Base-by-base conservation (phyloP, 1,140 invertebrate species). In the Achroia grisella region DNA sequence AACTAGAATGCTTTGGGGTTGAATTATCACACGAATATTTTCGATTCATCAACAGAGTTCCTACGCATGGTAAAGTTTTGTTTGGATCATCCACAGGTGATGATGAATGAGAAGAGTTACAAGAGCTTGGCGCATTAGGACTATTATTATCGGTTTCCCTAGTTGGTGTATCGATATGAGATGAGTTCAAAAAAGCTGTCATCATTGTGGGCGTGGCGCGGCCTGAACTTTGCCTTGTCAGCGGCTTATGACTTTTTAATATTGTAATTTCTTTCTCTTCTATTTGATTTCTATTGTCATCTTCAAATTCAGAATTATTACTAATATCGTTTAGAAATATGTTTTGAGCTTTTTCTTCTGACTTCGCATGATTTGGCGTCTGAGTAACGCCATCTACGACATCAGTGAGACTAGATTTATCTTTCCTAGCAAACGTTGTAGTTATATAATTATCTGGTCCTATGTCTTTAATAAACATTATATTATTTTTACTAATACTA, bases 401-500 rank as follows among this genome's bases (percentile, higher is more conserved):
- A 44, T 71, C 62, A 6, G 56, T 43, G 13, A 62, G 56, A 46
- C 61, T 52, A 1, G 39, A 52, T 48, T 78, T 83, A 30, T 83
- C 87, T 72, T 87, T 89, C 53, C 89, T 88, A 9, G 87, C 88
- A 58, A 86, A 89, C 42, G 88, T 88, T 35, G 89, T 91, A 10
- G 88, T 90, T 43, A 91, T 89, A 64, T 91, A 91, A 81, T 91
- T 91, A 71, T 91, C 90, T 48, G 88, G 87, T 14, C 89, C 90
- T 52, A 91, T 90, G 59, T 89, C 89, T 71, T 90, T 90, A 55
- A 89, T 87, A 48, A 82, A 85, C 67, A 85, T 67, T 41, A 88
- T 80, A 56, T 88, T 79, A 56, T 84, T 87, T 61, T 86, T 89
- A 71, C 77, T 87, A 52, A 83, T 86, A 58, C 86, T 82, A 59